Conservation (phyloP, 2,113 vertebrate genomes). For the Ceyx margarethae region DNA sequence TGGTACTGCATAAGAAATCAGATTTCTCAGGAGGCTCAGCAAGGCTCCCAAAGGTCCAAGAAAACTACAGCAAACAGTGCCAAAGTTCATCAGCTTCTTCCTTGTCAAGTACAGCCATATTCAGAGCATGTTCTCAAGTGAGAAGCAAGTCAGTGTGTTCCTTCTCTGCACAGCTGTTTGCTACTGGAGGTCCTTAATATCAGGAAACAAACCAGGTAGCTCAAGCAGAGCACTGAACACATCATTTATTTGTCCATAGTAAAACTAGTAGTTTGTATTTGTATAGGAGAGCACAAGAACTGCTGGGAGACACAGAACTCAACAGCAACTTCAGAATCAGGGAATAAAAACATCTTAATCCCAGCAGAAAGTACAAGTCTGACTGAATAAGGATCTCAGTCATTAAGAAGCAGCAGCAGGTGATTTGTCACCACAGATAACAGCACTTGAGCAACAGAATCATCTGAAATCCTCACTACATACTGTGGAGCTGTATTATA, state of each 20-base stretch:
- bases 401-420: background rate
- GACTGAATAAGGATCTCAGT: background rate
- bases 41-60: background rate
- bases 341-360: background rate
- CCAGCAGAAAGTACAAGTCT: background rate
- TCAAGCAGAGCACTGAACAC: background rate
- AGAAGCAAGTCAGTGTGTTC: background rate
- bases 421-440: background rate
- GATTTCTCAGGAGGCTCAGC: background rate
- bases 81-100: background rate
- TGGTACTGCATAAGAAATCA: background rate
- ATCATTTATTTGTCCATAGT: background rate
- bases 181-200: background rate
- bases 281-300: background rate
- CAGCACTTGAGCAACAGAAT: background rate
- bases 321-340: background rate
- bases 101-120: background rate
- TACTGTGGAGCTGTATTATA: background rate
- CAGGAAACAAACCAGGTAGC: background rate
- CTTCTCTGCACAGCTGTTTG: background rate
- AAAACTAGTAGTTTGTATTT: background rate
- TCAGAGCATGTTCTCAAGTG: background rate
- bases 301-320: background rate
- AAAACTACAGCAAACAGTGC: background rate
- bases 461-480: background rate